phyloP scores from a whole-genome alignment of 2,888 invertebrate genomes.

The Megastigmus dorsalis region DNA sequence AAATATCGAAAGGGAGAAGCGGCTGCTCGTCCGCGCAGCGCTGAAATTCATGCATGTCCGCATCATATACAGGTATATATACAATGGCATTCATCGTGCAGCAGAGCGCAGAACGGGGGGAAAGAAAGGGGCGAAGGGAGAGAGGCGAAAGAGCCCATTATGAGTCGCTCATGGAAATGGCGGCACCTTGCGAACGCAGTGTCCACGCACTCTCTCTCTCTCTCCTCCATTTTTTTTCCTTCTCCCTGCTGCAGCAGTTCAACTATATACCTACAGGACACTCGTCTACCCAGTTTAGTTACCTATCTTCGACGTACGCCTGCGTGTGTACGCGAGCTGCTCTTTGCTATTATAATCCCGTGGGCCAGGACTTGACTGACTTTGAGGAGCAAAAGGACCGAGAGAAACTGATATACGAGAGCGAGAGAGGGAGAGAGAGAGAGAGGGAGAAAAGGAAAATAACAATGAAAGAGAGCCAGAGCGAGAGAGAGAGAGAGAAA shows the following conservation, averaged over 20 bases:
- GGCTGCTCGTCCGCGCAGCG: neutral
- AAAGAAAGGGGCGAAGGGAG: neutral
- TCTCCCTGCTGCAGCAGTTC: too few relatives aligned
- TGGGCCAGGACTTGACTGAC: conserved; percentile 64
- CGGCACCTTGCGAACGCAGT: conserved; percentile 60
- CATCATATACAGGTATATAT: neutral
- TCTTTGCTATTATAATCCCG: conserved; percentile 63
- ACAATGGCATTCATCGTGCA: too few relatives aligned
- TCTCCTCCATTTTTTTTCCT: too few relatives aligned
- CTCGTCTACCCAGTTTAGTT: neutral
- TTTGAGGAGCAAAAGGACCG: conserved; percentile 57
- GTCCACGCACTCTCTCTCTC: too few relatives aligned
- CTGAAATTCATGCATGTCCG: conserved; percentile 27
- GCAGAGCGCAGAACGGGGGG: too few relatives aligned
- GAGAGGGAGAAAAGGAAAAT: conserved; percentile 30
- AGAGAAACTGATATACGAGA: conserved; percentile 31
- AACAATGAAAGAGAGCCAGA: conserved; percentile 45
- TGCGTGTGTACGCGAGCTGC: conserved; percentile 3
- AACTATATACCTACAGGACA: too few relatives aligned
- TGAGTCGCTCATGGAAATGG: conserved; percentile 61
- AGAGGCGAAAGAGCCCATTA: conserved; percentile 39
- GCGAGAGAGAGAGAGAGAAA: conserved; percentile 40
- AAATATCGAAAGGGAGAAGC: conserved; percentile 35
- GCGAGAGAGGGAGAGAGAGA: conserved; percentile 39
- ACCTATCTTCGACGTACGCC: neutral